Evolutionary conservation across 2,797 vertebrate genomes (phyloP).

Genomic region (Arrhamphus sclerolepis): DNA sequence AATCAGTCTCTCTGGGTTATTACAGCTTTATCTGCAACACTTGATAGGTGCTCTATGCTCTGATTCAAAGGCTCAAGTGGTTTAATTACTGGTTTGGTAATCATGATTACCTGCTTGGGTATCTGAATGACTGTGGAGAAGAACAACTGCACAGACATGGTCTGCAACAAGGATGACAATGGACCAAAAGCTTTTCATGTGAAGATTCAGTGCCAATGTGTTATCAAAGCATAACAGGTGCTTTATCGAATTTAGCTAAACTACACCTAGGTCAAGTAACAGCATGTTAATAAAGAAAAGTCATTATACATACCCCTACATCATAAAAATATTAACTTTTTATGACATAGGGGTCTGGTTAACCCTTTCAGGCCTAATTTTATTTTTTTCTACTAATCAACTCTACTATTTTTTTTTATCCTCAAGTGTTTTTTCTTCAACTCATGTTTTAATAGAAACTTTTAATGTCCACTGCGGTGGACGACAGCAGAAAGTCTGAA

Average conservation of each 20-base stretch:
- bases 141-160: constrained; percentile 16
- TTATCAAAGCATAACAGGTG: neutral
- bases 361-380: no score
- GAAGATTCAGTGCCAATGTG: neutral
- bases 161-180: constrained; percentile 22
- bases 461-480: no score
- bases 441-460: no score
- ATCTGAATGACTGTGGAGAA: constrained; percentile 21
- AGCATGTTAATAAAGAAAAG: no score
- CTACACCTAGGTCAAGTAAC: no score
- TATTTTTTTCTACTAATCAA: no score
- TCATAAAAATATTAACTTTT: no score
- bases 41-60: constrained; percentile 15
- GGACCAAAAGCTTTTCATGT: constrained; percentile 11
- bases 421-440: no score
- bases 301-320: no score
- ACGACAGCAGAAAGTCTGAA: no score
- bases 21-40: constrained; percentile 12
- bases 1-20: constrained; percentile 13
- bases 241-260: neutral
- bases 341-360: no score
- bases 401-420: no score
- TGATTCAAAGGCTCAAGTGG: constrained; percentile 17
- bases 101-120: constrained; percentile 42
- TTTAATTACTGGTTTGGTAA: constrained; percentile 43